Base-by-base conservation (phyloP, 1,140 invertebrate species). In the Drosophila oshimai region DNA sequence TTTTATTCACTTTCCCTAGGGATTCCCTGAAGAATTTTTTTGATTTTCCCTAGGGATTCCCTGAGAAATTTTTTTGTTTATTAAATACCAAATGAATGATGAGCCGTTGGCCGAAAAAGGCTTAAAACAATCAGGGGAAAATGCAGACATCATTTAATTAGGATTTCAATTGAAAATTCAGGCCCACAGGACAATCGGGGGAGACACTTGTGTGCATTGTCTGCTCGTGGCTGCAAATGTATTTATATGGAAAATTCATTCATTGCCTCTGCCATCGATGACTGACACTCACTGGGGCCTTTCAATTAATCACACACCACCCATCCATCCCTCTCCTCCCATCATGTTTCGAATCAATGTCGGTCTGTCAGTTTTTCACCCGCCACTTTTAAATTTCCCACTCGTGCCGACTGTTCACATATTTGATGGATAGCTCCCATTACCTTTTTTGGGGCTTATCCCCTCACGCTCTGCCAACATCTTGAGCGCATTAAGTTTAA, bases 401-500 rank as follows among this genome's bases (percentile, higher is more conserved):
- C 42, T 65, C 58, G 70, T 73, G 61, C 28, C 74, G 53, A 36
- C 33, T 51, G 65, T 74, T 62, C 60, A 76, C 61, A 72, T 68
- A 64, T 72, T 71, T 86, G 64, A 79, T 75, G 71, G 55, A 57
- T 31, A 41, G 29, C 15, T 39, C 44, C 18, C 28, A 29, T n/a
- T 13, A n/a, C 41, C n/a, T 17, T 3, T 18, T 44, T 9, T 4
- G 10, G 20, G 20, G 13, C 18, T 36, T 29, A 36, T 15, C 13
- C 22, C 17, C 58, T 36, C 13, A 45, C 18, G 45, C 12, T 17
- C 36, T 51, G 53, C 18, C 33, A 34, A n/a, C 62, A 34, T 72
- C 60, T 57, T 50, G 34, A 42, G 33, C 53, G 61, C 53, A 74
- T 86, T 79, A 75, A 86, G 71, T 79, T 84, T 86, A 84, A 84